phyloP scores from a whole-genome alignment of 2,797 vertebrate species.

The Vultur gryphus region DNA sequence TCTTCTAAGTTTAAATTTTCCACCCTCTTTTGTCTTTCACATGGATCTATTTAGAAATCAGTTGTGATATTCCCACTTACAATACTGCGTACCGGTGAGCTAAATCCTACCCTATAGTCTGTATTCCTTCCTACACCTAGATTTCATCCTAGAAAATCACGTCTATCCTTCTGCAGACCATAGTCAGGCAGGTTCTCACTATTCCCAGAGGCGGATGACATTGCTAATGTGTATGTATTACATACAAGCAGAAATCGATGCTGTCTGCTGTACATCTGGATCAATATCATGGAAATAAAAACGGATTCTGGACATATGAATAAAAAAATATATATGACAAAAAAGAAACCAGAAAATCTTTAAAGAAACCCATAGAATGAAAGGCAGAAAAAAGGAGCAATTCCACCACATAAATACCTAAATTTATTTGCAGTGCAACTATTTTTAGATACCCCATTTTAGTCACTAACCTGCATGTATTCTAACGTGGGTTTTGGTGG shows the following conservation, averaged over 20 bases:
- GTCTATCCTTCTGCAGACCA: not conserved
- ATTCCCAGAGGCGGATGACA: not conserved
- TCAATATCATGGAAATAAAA: slow-evolving; percentile 39
- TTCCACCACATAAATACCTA: not conserved
- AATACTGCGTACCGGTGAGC: not conserved
- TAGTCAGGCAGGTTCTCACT: not conserved
- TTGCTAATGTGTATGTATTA: slow-evolving; percentile 1
- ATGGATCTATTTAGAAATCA: not conserved
- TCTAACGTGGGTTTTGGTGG: not conserved
- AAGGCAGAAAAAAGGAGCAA: not conserved
- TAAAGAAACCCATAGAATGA: not conserved
- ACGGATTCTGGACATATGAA: not conserved
- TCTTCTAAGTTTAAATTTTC: not conserved
- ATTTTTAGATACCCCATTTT: slow-evolving; percentile 34
- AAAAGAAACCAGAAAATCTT: slow-evolving; percentile 26
- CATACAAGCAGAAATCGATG: slow-evolving; percentile 9
- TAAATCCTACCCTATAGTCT: not conserved
- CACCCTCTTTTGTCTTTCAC: not conserved
- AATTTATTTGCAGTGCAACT: not conserved
- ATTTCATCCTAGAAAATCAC: not conserved
- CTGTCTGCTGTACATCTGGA: slow-evolving; percentile 15
- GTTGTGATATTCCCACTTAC: not conserved
- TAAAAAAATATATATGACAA: not conserved
- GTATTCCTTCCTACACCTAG: not conserved
- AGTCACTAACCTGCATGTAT: slow-evolving; percentile 19